Evolutionary conservation across 2,797 vertebrate species (phyloP), one percentile per base, ranked within the genome.

Genomic region (Thripadectes ignobilis): DNA sequence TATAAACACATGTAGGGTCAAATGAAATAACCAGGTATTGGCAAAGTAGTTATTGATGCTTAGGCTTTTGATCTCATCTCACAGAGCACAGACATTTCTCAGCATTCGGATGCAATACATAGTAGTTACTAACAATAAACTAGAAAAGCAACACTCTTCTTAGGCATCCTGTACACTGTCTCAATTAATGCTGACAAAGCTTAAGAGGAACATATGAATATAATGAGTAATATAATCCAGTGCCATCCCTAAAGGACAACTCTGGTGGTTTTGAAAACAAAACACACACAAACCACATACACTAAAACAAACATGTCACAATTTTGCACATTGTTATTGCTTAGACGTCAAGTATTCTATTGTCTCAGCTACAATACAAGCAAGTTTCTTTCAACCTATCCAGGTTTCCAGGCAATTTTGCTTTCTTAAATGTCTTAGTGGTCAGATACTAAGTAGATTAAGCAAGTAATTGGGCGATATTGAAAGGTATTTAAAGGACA

Each of bases 1-100:
- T 7, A 65, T 2, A 76, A 20, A 45, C 65, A 39, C 14, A 69
- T 0, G 0, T 14, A 54, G 9, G 8, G 49, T 26, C 39, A 89
- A 77, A 62, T 58, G 2, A 89, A 89, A 77, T 67, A 67, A 71
- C 39, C 11, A 48, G 36, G 67, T 55, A 13, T 45, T 63, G 32
- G 36, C 29, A 91, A 87, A 81, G n/a, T 14, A 52, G 8, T 51
- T 74, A 81, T 3, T 32, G 10, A 85, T 57, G 55, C 15, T 71
- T 67, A 74, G 63, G 52, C 15, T 87, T 94, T 87, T 36, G 18
- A 52, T 29, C 36, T 77, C 7, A 3, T 55, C 39, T 78, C 32
- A 49, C 21, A 58, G 54, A 66, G 14, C 29, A 81, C 22, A 69
- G 24, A 38, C 7, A 57, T 61, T 59, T 27, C 51, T 34, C 29